Base-by-base conservation (phyloP, 2,888 invertebrate species). In the Cartodere bifasciata region DNA sequence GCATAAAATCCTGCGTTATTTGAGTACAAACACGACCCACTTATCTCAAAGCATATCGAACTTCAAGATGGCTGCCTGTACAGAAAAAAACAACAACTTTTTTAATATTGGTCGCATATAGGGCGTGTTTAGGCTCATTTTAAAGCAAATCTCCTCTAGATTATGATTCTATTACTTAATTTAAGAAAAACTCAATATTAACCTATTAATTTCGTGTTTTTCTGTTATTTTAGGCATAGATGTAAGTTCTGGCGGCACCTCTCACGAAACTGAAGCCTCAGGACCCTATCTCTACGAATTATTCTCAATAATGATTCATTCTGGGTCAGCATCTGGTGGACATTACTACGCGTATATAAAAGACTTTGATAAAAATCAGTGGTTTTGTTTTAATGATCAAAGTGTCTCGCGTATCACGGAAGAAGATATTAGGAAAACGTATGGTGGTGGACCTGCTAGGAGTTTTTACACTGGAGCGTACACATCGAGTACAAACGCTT, bases 261-360 rank as follows among this genome's bases (percentile, higher is more conserved):
- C 58, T 44, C 56, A 63, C 31, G 67, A 68, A 42, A 67, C 64
- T 41, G 69, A 69, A 38, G 66, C 67, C 41, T 58, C 56, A 47
- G 83, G 82, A 2, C 81, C 82, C 1, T 83, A 77, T 56, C 61
- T 75, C 25, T 90, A 90, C 55, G 86, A 91, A 56, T 60, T 91
- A 17, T 90, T 86, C 56, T 84, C 86, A 11, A 85, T 90, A 41
- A 86, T 90, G 85, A 83, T 90, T 34, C 90, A 90, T 60, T 83
- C 85, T 13, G 90, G 90, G 7, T 86, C 83, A 57, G 87, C 88
- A 1, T 78, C 80, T 11, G 87, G 87, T 13, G 90, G 90, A 2
- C 90, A 90, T 60, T 91, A 91, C 57, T 90, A 84, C 57, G 88
- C 86, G 2, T 88, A 87, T 50, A 85, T 90, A 36, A 86, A 85